Conservation (phyloP, 2,113 vertebrate genomes). For the Cephalopterus ornatus region DNA sequence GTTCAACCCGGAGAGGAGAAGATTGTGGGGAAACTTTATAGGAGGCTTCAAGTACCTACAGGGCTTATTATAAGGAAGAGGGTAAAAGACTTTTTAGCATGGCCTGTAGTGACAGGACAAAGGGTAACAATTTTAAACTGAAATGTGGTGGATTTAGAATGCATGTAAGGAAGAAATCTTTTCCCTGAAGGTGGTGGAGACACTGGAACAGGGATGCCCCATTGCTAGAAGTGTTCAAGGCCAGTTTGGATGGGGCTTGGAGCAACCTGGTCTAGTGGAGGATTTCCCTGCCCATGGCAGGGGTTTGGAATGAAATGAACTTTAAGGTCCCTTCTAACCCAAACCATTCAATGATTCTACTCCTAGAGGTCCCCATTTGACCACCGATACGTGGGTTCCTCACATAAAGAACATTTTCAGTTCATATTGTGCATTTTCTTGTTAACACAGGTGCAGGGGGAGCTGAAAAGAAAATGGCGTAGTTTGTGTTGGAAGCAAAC, state of each 20-base stretch:
- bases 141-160: neutral
- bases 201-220: neutral
- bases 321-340: neutral
- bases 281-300: fast-evolving
- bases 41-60: neutral
- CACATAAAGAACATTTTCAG: neutral
- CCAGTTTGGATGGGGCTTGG: neutral
- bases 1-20: neutral
- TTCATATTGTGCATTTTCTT: neutral
- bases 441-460: constrained; percentile 83
- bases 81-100: neutral
- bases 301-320: neutral
- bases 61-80: neutral
- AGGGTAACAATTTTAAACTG: neutral
- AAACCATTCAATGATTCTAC: neutral
- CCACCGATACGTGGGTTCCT: neutral
- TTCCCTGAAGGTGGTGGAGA: neutral
- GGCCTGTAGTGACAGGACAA: neutral
- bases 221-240: neutral
- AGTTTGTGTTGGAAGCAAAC: constrained; percentile 75
- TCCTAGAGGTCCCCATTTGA: neutral
- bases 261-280: neutral
- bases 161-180: neutral
- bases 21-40: neutral
- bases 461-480: constrained; percentile 86